These are phyloP conservation scores for Caenorhabditis afra DNA, from an alignment of 2,888 invertebrate species.

Conservation along the genomic window DNA sequence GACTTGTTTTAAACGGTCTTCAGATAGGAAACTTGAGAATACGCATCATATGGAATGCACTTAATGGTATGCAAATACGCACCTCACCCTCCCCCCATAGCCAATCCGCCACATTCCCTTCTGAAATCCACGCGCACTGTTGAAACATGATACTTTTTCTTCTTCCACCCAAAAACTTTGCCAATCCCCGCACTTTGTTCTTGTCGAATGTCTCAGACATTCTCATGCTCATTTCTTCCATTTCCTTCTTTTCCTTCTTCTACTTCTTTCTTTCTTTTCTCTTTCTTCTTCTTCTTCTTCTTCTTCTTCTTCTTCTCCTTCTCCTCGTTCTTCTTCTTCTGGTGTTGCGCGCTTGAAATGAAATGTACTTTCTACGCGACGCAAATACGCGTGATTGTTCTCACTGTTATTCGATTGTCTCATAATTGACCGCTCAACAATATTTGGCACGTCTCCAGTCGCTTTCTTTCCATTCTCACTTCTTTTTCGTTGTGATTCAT, in stretches of 20 bases:
- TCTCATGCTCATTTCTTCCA: conserved; percentile 50
- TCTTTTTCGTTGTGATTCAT: not conserved
- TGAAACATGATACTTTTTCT: conserved; percentile 57
- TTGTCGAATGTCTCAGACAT: conserved; percentile 41
- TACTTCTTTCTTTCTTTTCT: conserved; percentile 9
- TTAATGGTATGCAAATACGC: conserved; percentile 58
- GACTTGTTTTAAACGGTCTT: not conserved
- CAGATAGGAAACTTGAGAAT: conserved; percentile 33
- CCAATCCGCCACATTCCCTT: conserved; percentile 53
- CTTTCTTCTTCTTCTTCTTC: conserved; percentile 9
- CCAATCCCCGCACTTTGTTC: conserved; percentile 56
- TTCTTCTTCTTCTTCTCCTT: conserved; percentile 24
- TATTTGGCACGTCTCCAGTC: not conserved
- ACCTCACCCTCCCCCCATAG: conserved; percentile 41
- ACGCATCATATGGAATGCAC: conserved; percentile 50
- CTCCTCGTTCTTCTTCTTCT: conserved; percentile 3
- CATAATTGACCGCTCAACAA: conserved; percentile 22
- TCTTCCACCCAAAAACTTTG: conserved; percentile 50
- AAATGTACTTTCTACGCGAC: conserved; percentile 5
- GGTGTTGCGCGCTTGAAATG: conserved; percentile 2
- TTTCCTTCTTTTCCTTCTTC: conserved; percentile 14
- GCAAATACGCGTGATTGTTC: not conserved
- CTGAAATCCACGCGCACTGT: conserved; percentile 60
- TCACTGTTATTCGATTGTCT: conserved; percentile 19
- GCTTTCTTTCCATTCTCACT: conserved; percentile 4